phyloP scores from a whole-genome alignment of 2,888 invertebrate species.

The Cactoblastis cactorum region DNA sequence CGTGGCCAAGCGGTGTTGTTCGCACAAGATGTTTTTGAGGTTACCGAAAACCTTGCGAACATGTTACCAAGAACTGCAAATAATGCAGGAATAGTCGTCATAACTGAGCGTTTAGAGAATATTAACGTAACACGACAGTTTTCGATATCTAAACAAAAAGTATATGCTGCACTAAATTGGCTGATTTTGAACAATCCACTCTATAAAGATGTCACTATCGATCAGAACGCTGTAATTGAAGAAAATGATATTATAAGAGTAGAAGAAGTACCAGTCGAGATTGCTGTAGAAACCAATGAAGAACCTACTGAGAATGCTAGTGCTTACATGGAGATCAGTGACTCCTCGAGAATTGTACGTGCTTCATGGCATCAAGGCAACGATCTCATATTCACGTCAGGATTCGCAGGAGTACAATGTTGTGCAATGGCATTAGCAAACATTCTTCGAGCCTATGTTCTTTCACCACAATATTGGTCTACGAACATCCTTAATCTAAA shows the following conservation, averaged over 20 bases:
- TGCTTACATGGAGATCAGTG: conserved; percentile 1
- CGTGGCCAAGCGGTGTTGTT: conserved; percentile 21
- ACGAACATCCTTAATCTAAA: conserved; percentile 21
- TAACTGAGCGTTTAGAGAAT: conserved; percentile 19
- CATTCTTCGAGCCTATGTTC: conserved; percentile 20
- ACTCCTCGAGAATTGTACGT: conserved; percentile 24
- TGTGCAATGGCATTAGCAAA: conserved; percentile 29
- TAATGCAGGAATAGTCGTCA: conserved; percentile 17
- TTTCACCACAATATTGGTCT: conserved; percentile 18
- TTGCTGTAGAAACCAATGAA: conserved; percentile 3
- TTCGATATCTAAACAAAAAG: conserved; percentile 15
- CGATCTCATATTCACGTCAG: conserved; percentile 23
- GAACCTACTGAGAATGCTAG: conserved; percentile 1
- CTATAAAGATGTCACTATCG: conserved; percentile 14
- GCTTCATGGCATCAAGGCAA: conserved; percentile 33
- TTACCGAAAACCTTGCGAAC: conserved; percentile 17
- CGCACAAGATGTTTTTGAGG: conserved; percentile 21
- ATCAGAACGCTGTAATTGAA: background rate
- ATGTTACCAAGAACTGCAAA: conserved; percentile 19
- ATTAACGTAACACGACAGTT: conserved; percentile 17
- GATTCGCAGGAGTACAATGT: conserved; percentile 27
- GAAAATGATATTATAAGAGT: conserved; percentile 1
- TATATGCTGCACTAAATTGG: conserved; percentile 14
- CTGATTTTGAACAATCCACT: conserved; percentile 19
- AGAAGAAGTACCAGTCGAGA: conserved; percentile 1